A percentile compares a stretch with the other conserved stretches of the same genome.
Conservation (phyloP, 2,888 invertebrate genomes). For the Trissoscelio sp. region DNA sequence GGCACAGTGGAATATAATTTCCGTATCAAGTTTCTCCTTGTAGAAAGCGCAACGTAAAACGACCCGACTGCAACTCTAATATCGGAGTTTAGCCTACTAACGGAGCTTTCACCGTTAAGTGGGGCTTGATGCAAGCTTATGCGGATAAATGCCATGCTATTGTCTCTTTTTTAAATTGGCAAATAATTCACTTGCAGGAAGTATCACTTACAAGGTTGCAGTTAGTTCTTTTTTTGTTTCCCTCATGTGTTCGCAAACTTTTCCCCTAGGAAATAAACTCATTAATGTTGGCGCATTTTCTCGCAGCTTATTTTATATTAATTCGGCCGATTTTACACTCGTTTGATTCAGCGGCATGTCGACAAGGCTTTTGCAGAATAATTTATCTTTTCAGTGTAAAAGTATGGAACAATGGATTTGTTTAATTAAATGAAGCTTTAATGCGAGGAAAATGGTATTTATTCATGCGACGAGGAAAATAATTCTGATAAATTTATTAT, state of each 20-base stretch:
- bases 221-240: too few species aligned
- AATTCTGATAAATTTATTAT: too few species aligned
- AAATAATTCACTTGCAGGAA: too few species aligned
- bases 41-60: not conserved
- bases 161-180: not conserved
- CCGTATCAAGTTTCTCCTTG: constrained; percentile 15
- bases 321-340: constrained; percentile 1
- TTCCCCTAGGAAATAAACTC: not conserved
- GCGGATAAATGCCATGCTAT: constrained; percentile 15
- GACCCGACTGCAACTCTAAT: constrained; percentile 9
- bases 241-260: too few species aligned
- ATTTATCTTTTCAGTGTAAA: not conserved
- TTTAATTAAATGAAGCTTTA: too few species aligned
- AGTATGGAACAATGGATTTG: too few species aligned
- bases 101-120: constrained; percentile 15
- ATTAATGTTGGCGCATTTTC: not conserved
- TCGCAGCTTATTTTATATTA: constrained; percentile 7
- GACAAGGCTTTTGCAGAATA: not conserved
- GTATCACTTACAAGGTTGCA: too few species aligned
- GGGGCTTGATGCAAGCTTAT: not conserved
- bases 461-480: too few species aligned
- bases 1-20: constrained; percentile 8
- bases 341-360: not conserved
- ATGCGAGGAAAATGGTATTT: too few species aligned
- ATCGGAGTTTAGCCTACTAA: not conserved